These are phyloP conservation scores for Hemibagrus guttatus DNA, from an alignment of 2,797 vertebrate species.

Conservation along the genomic window DNA sequence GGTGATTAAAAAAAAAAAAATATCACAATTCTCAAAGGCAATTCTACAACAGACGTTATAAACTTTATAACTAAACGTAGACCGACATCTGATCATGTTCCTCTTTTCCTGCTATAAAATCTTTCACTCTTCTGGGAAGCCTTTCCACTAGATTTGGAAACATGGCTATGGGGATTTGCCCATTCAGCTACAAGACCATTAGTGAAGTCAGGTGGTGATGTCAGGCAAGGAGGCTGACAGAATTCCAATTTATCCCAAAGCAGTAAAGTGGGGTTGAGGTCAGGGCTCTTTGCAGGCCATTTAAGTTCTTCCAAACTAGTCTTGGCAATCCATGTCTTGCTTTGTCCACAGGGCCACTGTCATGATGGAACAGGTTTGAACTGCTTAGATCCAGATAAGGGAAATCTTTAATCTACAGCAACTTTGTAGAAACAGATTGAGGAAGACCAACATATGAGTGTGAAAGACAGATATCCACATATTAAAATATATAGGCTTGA, in stretches of 20 bases:
- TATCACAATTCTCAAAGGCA: no score
- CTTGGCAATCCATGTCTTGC: not conserved
- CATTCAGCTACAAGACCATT: not conserved
- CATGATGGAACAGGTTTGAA: not conserved
- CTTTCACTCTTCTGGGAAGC: not conserved
- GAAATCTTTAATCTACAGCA: not conserved
- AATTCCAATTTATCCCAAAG: not conserved
- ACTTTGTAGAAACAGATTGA: not conserved
- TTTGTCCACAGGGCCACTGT: no score
- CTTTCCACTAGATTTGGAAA: not conserved
- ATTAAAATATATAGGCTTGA: not conserved
- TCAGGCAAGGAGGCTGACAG: not conserved
- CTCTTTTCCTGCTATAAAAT: not conserved
- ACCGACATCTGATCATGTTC: not conserved
- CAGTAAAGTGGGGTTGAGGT: not conserved
- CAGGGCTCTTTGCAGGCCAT: no score
- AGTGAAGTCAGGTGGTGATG: not conserved
- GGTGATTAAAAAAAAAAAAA: no score
- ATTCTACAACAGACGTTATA: no score
- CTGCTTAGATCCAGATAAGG: not conserved
- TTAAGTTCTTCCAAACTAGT: not conserved
- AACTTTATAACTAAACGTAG: no score
- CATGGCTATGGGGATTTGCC: not conserved
- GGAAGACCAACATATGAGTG: not conserved
- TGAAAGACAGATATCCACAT: not conserved